phyloP scores from a whole-genome alignment of 2,113 vertebrate species.

The Tamias sibiricus region DNA sequence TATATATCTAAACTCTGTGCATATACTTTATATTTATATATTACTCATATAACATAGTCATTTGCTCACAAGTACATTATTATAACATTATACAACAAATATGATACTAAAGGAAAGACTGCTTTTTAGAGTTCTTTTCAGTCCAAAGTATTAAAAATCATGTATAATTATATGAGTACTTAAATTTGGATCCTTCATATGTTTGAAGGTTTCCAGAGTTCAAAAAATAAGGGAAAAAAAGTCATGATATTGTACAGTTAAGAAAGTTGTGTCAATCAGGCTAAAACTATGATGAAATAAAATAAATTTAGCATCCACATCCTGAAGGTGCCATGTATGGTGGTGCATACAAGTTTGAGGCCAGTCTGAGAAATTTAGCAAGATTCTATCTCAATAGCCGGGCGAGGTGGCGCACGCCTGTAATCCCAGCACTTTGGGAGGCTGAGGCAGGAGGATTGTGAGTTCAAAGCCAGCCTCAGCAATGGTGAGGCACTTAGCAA shows the following conservation, averaged over 20 bases:
- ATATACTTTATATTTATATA: neutral
- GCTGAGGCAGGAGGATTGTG: too few species aligned
- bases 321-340: neutral
- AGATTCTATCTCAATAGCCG: too few species aligned
- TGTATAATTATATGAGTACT: neutral
- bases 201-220: constrained; percentile 38
- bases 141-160: constrained; percentile 14
- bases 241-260: neutral
- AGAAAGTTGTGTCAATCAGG: constrained; percentile 7
- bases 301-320: neutral
- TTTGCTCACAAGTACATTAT: neutral
- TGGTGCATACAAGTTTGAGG: too few species aligned
- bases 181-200: neutral
- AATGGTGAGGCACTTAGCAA: too few species aligned
- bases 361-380: too few species aligned
- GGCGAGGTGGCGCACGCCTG: too few species aligned
- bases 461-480: too few species aligned
- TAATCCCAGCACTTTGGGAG: too few species aligned
- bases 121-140: neutral
- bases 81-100: neutral
- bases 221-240: constrained; percentile 34
- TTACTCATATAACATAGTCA: neutral
- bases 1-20: neutral
- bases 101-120: neutral
- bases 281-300: constrained; percentile 19